Evolutionary conservation across 2,888 invertebrate genomes (phyloP).

Genomic region (Andrena praecox): DNA sequence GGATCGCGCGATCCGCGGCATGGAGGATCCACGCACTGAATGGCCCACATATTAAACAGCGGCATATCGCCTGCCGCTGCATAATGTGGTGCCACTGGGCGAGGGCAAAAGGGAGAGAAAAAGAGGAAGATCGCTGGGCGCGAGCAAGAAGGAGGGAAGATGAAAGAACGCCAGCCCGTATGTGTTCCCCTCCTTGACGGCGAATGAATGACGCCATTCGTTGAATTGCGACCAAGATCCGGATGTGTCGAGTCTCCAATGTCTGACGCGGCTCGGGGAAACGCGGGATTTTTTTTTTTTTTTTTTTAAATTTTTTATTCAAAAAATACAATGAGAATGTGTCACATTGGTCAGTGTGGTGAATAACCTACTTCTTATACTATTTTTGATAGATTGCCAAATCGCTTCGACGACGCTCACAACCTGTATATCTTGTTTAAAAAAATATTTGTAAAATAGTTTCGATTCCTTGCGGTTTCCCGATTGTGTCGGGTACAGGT

Average conservation of each 20-base stretch:
- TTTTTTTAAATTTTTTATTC: too few species aligned
- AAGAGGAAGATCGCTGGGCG: conserved; percentile 29
- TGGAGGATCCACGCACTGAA: conserved; percentile 68
- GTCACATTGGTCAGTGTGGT: too few species aligned
- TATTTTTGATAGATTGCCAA: too few species aligned
- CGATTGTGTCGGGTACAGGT: too few species aligned
- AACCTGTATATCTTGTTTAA: too few species aligned
- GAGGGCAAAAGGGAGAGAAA: conserved; percentile 48
- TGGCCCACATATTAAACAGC: conserved; percentile 74
- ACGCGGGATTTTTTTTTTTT: too few species aligned
- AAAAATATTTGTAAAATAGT: too few species aligned
- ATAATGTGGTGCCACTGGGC: conserved; percentile 61
- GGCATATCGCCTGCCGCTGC: conserved; percentile 57
- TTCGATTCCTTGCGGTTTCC: too few species aligned
- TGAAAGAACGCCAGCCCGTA: conserved; percentile 48
- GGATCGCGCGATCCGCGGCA: conserved; percentile 58
- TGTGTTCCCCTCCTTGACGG: conserved; percentile 56
- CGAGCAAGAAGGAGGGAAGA: conserved; percentile 29
- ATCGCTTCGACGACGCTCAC: too few species aligned
- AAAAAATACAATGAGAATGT: too few species aligned
- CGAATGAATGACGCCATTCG: conserved; percentile 73
- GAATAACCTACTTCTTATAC: too few species aligned
- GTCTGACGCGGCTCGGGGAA: conserved; percentile 27
- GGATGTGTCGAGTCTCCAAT: conserved; percentile 60
- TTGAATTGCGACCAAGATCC: conserved; percentile 60